Percentiles rank a stretch among this genome's conserved stretches.
Evolutionary conservation across 2,113 vertebrate genomes (phyloP).

Genomic region (Chaetodon auriga): DNA sequence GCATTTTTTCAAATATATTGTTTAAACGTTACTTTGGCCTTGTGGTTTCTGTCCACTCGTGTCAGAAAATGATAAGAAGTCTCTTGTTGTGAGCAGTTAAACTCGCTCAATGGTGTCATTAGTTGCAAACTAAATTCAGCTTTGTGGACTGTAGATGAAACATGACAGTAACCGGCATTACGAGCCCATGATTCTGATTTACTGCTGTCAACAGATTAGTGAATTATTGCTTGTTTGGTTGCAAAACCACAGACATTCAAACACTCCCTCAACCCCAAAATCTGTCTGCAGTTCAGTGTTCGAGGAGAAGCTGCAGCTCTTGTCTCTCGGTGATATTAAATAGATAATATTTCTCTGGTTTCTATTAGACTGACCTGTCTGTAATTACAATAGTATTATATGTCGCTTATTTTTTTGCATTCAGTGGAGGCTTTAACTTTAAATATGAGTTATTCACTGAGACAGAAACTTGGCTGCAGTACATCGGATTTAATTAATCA

Average conservation of each 20-base stretch:
- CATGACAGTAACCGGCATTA: conserved; percentile 14
- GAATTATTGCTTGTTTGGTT: conserved; percentile 23
- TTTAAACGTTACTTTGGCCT: neutral
- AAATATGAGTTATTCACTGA: conserved; percentile 3
- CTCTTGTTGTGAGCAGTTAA: neutral
- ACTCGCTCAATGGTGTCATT: neutral
- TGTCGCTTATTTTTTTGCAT: neutral
- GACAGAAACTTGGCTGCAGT: conserved; percentile 26
- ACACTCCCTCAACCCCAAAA: conserved; percentile 29
- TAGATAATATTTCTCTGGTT: conserved; percentile 22
- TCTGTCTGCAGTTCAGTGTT: conserved; percentile 13
- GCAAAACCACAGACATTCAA: conserved; percentile 10
- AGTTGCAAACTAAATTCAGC: neutral
- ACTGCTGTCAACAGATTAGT: conserved; percentile 22
- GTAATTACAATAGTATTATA: conserved; percentile 33
- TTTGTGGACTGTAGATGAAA: neutral
- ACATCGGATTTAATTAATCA: conserved; percentile 28
- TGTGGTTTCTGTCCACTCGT: neutral
- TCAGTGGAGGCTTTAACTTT: conserved; percentile 8
- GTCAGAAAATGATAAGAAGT: neutral
- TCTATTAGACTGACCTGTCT: conserved; percentile 18
- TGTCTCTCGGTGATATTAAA: conserved; percentile 14
- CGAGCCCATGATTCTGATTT: conserved; percentile 4
- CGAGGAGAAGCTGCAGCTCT: conserved; percentile 5
- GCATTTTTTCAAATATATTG: no score